phyloP scores from a whole-genome alignment of 2,113 vertebrate species.

The Trichomycterus rosablanca region DNA sequence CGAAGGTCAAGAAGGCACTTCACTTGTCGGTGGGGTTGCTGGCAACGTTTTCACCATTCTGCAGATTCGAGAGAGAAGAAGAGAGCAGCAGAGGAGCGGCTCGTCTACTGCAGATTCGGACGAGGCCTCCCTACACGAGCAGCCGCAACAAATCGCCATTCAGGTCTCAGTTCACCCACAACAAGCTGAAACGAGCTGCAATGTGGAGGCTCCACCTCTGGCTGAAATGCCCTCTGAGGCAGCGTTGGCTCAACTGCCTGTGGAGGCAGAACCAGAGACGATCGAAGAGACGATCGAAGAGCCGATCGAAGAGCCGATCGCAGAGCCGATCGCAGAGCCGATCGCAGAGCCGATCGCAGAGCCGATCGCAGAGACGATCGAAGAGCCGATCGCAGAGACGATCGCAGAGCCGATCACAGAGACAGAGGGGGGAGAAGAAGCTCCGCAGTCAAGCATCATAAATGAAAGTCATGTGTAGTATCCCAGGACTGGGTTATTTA shows the following conservation, averaged over 20 bases:
- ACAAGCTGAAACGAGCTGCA: slow-evolving; percentile 55
- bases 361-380: too few relatives aligned
- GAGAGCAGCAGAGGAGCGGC: slow-evolving; percentile 73
- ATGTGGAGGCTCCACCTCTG: slow-evolving; percentile 61
- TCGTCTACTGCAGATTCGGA: slow-evolving; percentile 86
- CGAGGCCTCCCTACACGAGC: slow-evolving; percentile 83
- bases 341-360: too few relatives aligned
- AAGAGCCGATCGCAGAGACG: neutral
- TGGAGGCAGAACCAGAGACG: slow-evolving; percentile 6
- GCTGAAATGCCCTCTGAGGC: slow-evolving; percentile 50
- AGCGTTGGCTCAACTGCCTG: neutral
- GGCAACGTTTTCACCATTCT: slow-evolving; percentile 83
- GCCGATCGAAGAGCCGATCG: too few relatives aligned
- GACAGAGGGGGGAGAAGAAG: neutral
- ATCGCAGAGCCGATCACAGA: neutral
- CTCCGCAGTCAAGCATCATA: slow-evolving; percentile 62
- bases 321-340: too few relatives aligned
- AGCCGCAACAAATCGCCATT: slow-evolving; percentile 92
- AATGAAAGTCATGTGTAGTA: slow-evolving; percentile 96
- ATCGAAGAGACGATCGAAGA: slow-evolving; percentile 2
- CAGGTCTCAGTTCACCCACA: slow-evolving; percentile 91
- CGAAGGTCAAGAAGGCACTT: slow-evolving; percentile 64
- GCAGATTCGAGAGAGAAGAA: slow-evolving; percentile 66
- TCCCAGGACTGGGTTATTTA: slow-evolving; percentile 37
- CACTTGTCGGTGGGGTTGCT: slow-evolving; percentile 28